These are phyloP conservation scores for Temnothorax unifasciatus DNA, from an alignment of 2,888 invertebrate genomes.

Conservation along the genomic window DNA sequence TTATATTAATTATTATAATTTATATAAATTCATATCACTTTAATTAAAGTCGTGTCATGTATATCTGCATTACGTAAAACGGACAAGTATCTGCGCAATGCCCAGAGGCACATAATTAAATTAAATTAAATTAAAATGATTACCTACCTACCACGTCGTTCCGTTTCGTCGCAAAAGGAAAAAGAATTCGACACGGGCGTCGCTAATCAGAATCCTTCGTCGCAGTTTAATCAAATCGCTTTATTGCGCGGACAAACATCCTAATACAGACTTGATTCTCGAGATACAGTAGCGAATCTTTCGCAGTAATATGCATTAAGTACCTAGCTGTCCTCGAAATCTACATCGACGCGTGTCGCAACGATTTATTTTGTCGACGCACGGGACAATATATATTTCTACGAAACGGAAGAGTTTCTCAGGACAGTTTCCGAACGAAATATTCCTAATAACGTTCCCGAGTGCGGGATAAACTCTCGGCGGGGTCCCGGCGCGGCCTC, in stretches of 20 bases:
- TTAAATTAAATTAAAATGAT: constrained; percentile 23
- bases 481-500: neutral
- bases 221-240: neutral
- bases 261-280: neutral
- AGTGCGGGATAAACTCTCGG: neutral
- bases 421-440: no score
- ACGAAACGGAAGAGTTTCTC: neutral
- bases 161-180: neutral
- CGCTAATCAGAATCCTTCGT: neutral
- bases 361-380: neutral
- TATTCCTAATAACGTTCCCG: neutral
- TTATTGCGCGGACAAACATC: neutral
- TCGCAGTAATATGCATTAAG: no score
- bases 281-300: constrained; percentile 8
- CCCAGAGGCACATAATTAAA: neutral
- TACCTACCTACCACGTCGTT: neutral
- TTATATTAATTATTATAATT: constrained; percentile 3
- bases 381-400: neutral
- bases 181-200: neutral
- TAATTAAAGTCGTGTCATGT: neutral
- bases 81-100: neutral
- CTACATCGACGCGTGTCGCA: neutral
- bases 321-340: constrained; percentile 15
- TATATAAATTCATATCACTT: neutral
- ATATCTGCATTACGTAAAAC: neutral